phyloP scores from a whole-genome alignment of 2,888 invertebrate species.

The Pterobdella sp. region DNA sequence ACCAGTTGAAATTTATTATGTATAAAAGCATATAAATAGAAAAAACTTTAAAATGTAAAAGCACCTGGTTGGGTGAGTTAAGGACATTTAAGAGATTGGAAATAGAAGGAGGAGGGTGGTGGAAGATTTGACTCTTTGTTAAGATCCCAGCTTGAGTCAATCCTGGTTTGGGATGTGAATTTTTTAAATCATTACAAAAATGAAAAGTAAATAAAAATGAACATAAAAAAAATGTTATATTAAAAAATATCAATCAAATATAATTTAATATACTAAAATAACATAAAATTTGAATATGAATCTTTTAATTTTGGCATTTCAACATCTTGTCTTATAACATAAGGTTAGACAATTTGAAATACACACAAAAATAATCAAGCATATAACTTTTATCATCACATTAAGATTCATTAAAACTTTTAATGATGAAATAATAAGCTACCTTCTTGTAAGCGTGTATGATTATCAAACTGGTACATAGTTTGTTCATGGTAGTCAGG shows the following conservation, averaged over 20 bases:
- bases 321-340: background rate
- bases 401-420: background rate
- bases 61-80: slow-evolving; percentile 40
- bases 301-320: too few species aligned
- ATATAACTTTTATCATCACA: background rate
- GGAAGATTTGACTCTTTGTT: slow-evolving; percentile 60
- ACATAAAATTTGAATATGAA: slow-evolving; percentile 8
- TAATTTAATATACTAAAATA: background rate
- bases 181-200: background rate
- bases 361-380: background rate
- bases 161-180: slow-evolving; percentile 57
- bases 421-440: background rate
- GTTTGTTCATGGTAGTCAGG: slow-evolving; percentile 57
- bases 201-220: background rate
- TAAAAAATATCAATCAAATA: background rate
- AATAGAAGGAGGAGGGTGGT: slow-evolving; percentile 45
- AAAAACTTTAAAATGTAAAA: background rate
- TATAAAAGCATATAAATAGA: background rate
- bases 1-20: too few species aligned
- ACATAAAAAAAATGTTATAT: background rate
- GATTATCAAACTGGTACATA: slow-evolving; percentile 48
- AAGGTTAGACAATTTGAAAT: too few species aligned
- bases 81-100: slow-evolving; percentile 39
- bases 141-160: slow-evolving; percentile 70
- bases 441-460: slow-evolving; percentile 37